These are phyloP conservation scores for Copidosoma floridanum DNA, from an alignment of 1,140 invertebrate species.

Conservation along the genomic window DNA sequence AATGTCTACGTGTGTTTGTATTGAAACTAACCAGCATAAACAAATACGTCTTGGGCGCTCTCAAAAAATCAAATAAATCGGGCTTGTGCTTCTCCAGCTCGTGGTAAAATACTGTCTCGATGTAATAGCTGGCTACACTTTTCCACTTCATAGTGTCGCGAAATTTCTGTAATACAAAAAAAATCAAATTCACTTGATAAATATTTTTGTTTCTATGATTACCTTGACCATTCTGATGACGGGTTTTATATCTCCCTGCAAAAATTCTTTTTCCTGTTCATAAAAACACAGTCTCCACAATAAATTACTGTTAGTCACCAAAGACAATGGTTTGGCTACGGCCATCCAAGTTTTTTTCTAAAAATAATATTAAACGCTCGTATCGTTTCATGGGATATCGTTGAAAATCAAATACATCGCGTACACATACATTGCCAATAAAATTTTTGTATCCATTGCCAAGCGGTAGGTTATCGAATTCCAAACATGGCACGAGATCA, in stretches of 20 bases:
- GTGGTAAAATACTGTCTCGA: conserved; percentile 40
- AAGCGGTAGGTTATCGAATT: conserved; percentile 33
- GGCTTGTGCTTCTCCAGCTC: conserved; percentile 2
- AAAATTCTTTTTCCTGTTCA: conserved; percentile 31
- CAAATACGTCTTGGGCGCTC: conserved; percentile 4
- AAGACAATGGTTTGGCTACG: conserved; percentile 32
- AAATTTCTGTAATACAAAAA: conserved; percentile 35
- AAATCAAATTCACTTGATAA: background rate
- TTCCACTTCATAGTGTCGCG: conserved; percentile 30
- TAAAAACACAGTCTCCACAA: conserved; percentile 38
- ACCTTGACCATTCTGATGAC: conserved; percentile 40
- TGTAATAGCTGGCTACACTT: conserved; percentile 39
- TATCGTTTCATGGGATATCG: no score
- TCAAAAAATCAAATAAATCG: conserved; percentile 13
- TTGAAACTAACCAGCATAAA: conserved; percentile 24
- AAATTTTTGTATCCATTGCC: conserved; percentile 6
- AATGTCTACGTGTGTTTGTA: no score
- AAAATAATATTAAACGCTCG: background rate
- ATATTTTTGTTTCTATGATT: background rate
- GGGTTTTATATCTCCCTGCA: conserved; percentile 29
- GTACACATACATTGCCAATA: background rate
- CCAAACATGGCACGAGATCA: conserved; percentile 55
- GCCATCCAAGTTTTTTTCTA: conserved; percentile 24
- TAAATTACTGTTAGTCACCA: background rate
- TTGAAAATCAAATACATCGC: background rate